phyloP scores from a whole-genome alignment of 2,888 invertebrate genomes.

The Nematopogon swammerdamellus region DNA sequence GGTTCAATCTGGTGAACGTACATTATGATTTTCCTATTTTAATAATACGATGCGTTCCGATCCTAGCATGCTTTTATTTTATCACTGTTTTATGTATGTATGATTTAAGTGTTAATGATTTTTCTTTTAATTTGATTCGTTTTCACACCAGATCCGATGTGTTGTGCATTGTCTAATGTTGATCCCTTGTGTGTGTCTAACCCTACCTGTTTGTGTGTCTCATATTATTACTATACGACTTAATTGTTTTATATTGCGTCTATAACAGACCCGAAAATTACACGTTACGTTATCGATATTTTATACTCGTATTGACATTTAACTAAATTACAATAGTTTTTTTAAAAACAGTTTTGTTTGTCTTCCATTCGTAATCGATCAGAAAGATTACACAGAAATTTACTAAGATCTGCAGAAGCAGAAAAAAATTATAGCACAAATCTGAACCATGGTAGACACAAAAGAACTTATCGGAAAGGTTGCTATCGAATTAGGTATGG shows the following conservation, averaged over 20 bases:
- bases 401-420: neutral
- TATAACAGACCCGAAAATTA: conserved; percentile 22
- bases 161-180: conserved; percentile 90
- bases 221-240: conserved; percentile 19
- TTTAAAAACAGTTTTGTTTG: conserved; percentile 44
- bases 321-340: conserved; percentile 29
- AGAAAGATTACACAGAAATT: neutral
- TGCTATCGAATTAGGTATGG: neutral
- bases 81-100: conserved; percentile 19
- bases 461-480: neutral
- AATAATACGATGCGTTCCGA: conserved; percentile 36
- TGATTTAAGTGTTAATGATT: conserved; percentile 14
- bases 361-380: conserved; percentile 22
- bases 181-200: conserved; percentile 87
- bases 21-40: conserved; percentile 54
- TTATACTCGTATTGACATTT: no score
- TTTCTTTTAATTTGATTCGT: conserved; percentile 27
- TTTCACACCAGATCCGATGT: conserved; percentile 59
- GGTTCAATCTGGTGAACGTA: conserved; percentile 55
- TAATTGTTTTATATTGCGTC: conserved; percentile 33
- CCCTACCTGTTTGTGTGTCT: conserved; percentile 55
- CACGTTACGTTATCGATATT: conserved; percentile 13
- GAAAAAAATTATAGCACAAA: conserved; percentile 8
- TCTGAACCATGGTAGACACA: conserved; percentile 44
- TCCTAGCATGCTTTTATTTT: conserved; percentile 49